Evolutionary conservation across 2,888 invertebrate genomes (phyloP).

Genomic region (Diloba caeruleocephala): DNA sequence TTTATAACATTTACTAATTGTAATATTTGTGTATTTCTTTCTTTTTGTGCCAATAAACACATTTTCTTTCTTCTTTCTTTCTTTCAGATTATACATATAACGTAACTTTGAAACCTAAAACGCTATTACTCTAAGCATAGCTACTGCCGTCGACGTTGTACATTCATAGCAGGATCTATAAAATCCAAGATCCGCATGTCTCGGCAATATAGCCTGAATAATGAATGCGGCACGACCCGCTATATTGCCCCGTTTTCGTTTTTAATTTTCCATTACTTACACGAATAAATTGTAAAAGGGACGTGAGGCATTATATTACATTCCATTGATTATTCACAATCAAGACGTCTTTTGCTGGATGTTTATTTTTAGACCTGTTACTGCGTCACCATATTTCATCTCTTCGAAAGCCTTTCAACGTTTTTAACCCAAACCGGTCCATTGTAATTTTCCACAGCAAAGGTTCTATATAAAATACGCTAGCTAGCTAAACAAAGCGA

Average conservation of each 20-base stretch:
- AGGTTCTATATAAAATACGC: too few relatives aligned
- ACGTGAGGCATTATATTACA: slow-evolving; percentile 35
- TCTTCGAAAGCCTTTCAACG: slow-evolving; percentile 13
- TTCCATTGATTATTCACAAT: slow-evolving; percentile 45
- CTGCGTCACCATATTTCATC: neutral
- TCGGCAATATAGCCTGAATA: slow-evolving; percentile 73
- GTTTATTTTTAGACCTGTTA: neutral
- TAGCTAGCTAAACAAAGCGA: too few relatives aligned
- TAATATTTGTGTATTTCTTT: too few relatives aligned
- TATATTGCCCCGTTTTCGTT: slow-evolving; percentile 75
- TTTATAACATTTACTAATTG: too few relatives aligned
- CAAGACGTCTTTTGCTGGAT: neutral
- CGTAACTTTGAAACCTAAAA: slow-evolving; percentile 4
- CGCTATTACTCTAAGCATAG: slow-evolving; percentile 36
- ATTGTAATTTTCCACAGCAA: slow-evolving; percentile 26
- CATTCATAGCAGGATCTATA: slow-evolving; percentile 64
- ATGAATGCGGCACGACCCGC: slow-evolving; percentile 71
- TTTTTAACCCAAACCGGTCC: slow-evolving; percentile 13
- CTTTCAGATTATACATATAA: too few relatives aligned
- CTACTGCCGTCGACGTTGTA: slow-evolving; percentile 45
- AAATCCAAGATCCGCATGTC: slow-evolving; percentile 66
- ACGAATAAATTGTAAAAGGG: slow-evolving; percentile 64
- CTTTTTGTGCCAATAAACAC: too few relatives aligned
- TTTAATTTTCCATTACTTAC: slow-evolving; percentile 77
- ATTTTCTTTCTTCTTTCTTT: too few relatives aligned